A percentile compares a stretch with the other conserved stretches of the same genome.
Evolutionary conservation across 2,113 vertebrate genomes (phyloP).

Genomic region (Murina feae): DNA sequence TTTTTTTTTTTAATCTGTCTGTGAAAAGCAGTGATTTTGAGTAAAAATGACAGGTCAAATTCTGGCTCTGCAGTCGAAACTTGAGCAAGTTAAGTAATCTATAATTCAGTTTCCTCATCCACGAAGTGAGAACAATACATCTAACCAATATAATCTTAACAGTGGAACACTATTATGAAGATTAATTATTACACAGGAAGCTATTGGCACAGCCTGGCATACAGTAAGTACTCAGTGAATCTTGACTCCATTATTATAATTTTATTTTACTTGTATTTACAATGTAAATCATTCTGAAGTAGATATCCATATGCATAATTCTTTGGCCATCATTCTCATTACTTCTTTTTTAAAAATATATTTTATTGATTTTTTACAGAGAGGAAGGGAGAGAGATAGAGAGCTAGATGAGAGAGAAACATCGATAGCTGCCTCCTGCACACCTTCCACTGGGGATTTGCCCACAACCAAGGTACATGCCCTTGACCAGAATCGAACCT

Average conservation of each 20-base stretch:
- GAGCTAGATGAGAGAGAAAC: too few species aligned
- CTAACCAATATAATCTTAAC: not conserved
- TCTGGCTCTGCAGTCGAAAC: not conserved
- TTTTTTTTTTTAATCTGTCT: not conserved
- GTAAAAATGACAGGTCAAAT: not conserved
- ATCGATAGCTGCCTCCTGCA: too few species aligned
- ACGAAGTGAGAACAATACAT: not conserved
- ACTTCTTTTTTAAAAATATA: too few species aligned
- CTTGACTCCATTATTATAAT: not conserved
- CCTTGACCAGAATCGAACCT: too few species aligned
- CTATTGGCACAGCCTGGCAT: not conserved
- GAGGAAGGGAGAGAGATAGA: too few species aligned
- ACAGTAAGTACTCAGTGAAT: not conserved
- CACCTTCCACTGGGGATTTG: too few species aligned
- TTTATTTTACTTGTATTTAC: not conserved
- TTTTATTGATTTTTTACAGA: too few species aligned
- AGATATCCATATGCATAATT: not conserved
- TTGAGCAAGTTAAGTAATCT: not conserved
- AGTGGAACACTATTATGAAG: not conserved
- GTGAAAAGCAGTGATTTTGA: not conserved
- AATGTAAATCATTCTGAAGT: constrained; percentile 40
- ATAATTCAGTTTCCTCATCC: not conserved
- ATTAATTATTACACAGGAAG: too few species aligned
- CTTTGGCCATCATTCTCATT: not conserved
- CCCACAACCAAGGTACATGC: too few species aligned